Conservation (phyloP, 2,888 invertebrate genomes). For the Bombylius major region DNA sequence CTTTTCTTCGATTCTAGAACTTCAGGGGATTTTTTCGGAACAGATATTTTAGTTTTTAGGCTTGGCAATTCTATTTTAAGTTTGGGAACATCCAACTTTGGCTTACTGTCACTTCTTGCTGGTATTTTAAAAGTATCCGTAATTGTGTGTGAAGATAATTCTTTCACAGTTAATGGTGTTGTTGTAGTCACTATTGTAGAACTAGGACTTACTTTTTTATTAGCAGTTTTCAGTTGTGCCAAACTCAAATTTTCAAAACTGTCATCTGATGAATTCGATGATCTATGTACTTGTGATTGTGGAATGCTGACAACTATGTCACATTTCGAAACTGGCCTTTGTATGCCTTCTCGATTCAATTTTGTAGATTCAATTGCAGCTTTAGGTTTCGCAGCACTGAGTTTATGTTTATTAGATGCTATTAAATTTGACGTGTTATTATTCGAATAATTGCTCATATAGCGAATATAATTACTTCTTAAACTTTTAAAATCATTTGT, state of each 20-base stretch:
- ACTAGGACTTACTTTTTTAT: slow-evolving; percentile 22
- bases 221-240: slow-evolving; percentile 31
- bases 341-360: not conserved
- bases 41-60: slow-evolving; percentile 26
- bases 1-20: slow-evolving; percentile 11
- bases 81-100: slow-evolving; percentile 27
- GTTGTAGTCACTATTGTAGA: not conserved
- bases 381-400: not conserved
- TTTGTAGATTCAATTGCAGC: not conserved
- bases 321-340: slow-evolving; percentile 19
- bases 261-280: slow-evolving; percentile 23
- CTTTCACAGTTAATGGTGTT: not conserved
- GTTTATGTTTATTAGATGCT: not conserved
- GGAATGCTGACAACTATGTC: slow-evolving; percentile 34
- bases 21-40: slow-evolving; percentile 4
- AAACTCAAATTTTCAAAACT: slow-evolving; percentile 26
- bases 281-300: slow-evolving; percentile 26
- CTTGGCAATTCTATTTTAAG: slow-evolving; percentile 25
- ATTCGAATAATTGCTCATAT: slow-evolving; percentile 25
- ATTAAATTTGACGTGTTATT: slow-evolving; percentile 11
- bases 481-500: slow-evolving; percentile 32
- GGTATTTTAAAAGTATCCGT: not conserved
- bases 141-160: not conserved
- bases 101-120: slow-evolving; percentile 22
- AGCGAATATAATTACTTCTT: slow-evolving; percentile 34